Evolutionary conservation across 2,888 invertebrate species (phyloP), one percentile per base, ranked within the genome.

Genomic region (Steinernema scapterisci): DNA sequence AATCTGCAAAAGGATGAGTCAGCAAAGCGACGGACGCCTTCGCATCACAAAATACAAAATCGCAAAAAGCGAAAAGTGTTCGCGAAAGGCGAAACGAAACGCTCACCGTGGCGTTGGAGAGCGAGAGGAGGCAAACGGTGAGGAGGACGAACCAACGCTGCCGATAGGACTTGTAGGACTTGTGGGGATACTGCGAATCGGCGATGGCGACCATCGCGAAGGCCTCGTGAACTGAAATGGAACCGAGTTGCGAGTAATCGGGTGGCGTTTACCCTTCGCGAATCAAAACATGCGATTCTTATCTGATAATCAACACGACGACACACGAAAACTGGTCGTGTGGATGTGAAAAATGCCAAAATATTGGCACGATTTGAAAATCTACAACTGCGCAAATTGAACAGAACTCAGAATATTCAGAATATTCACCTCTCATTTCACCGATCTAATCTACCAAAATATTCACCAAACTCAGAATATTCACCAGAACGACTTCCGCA

Each of bases 71-170:
- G n/a, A n/a, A n/a, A 44, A 44, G 16, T 44, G 45, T 7, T 16
- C 45, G 45, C 45, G 45, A 44, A 11, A 11, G 7, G 45, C 45
- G 16, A 44, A 44, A 44, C 45, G 45, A 7, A 44, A 7, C 7
- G 45, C 45, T 54, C 52, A 85, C 85, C 76, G 85, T 84, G 3
- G 84, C 84, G 77, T 85, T 85, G n/a, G 83, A 83, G n/a, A 85
- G 79, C 23, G 85, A 84, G 11, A 85, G 77, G 6, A 85, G 77
- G 70, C 84, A 82, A 31, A 83, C 83, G 5, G 81, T 79, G 7
- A 79, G 72, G n/a, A 85, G 78, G 25, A 85, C 78, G 27, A 81
- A 77, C 85, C 85, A 85, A 71, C 85, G 76, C 56, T 79, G 75
- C 0, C 73, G 70, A 63, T 84, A 84, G 6, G 73, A 44, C 16